Evolutionary conservation across 1,140 invertebrate species (phyloP).

Genomic region (Batillaria attramentaria): DNA sequence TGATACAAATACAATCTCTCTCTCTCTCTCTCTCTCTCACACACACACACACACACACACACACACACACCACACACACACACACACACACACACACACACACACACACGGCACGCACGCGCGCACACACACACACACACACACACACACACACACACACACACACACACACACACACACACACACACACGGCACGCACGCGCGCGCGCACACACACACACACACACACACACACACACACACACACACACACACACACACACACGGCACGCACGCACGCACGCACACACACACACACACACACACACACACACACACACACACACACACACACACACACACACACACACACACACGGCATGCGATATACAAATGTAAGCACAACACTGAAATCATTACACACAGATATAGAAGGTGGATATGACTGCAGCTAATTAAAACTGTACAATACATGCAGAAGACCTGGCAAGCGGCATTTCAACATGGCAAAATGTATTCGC

Average conservation of each 20-base stretch:
- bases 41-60: constrained; percentile 16
- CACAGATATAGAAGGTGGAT: too few relatives aligned
- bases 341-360: neutral
- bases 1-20: too few relatives aligned
- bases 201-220: neutral
- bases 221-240: neutral
- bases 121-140: constrained; percentile 2
- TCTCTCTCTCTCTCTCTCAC: neutral
- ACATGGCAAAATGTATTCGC: too few relatives aligned
- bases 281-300: neutral
- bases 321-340: neutral
- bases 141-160: constrained; percentile 4
- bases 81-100: constrained; percentile 13
- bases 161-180: neutral
- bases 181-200: neutral
- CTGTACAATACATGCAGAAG: too few relatives aligned
- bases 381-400: neutral
- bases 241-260: neutral
- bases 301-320: neutral
- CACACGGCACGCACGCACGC: neutral
- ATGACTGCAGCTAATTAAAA: too few relatives aligned
- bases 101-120: constrained; percentile 14
- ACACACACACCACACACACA: constrained; percentile 10
- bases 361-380: neutral
- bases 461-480: too few relatives aligned